Evolutionary conservation across 2,888 invertebrate species (phyloP), one percentile per base, ranked within the genome.

Genomic region (Prostheceraeus crozeri): DNA sequence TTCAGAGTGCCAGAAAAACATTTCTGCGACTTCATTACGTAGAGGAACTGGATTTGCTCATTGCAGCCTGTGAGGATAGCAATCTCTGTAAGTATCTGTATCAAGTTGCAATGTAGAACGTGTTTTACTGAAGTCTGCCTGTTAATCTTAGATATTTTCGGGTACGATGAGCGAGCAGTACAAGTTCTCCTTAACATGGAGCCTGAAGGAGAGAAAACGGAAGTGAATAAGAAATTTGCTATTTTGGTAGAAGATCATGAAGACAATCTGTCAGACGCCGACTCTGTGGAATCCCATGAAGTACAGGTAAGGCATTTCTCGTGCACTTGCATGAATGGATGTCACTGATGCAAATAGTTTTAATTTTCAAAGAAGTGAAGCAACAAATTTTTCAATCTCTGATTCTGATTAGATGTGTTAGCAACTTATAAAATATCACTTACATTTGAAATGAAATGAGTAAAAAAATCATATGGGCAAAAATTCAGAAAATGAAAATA

Each of bases 21-120:
- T 40, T 72, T 46, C 58, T 73, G 58, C 69, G 68, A 59, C 68
- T 71, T 21, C 57, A 71, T 27, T 75, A 73, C 68, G 70, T 75
- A 11, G 75, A 76, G 63, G 71, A 69, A 55, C 62, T 72, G 55
- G 76, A 76, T 64, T 69, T 69, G 57, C 70, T 76, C 27, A 63
- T 75, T 35, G 72, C 73, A 8, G 75, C 72, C 14, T 74, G 73
- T 48, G 75, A 76, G 61, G 74, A 76, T 62, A 68, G 69, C 40
- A 72, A 73, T 61, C 70, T 76, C 16, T 76, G 75, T 74, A 64
- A 69, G 73, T 70, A 35, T 28, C n/a, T 14, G 4, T 14, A 11
- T 11, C 14, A 45, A 11, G n/a, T 33, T 33, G 10, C n/a, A 33
- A 10, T 11, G 10, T 33, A n/a, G 33, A 10, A 10, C n/a, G n/a